Evolutionary conservation across 2,888 invertebrate species (phyloP).

Genomic region (Sphecodes monilicornis): DNA sequence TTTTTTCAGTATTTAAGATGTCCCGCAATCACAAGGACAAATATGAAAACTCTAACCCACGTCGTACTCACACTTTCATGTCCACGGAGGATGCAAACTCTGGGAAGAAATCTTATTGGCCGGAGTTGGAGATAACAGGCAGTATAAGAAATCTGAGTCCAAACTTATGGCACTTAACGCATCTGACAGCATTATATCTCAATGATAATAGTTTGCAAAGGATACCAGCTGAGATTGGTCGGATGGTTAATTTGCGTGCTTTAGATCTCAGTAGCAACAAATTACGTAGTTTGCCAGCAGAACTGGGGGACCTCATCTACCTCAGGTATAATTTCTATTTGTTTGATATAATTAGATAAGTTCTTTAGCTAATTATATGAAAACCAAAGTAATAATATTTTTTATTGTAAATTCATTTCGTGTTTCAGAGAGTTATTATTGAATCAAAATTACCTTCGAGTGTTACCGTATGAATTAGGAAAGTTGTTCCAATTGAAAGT

Average conservation of each 20-base stretch:
- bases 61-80: slow-evolving; percentile 96
- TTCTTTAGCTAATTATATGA: not conserved
- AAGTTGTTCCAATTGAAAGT: slow-evolving; percentile 98
- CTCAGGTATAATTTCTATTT: slow-evolving; percentile 88
- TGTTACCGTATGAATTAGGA: slow-evolving; percentile 98
- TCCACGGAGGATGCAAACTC: slow-evolving; percentile 96
- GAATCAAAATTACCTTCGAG: slow-evolving; percentile 96
- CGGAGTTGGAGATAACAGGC: slow-evolving; percentile 96
- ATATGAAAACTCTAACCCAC: slow-evolving; percentile 92
- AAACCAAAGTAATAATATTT: not conserved
- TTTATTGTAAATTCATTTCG: slow-evolving; percentile 24
- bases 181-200: slow-evolving; percentile 97
- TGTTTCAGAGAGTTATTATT: slow-evolving; percentile 94
- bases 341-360: not conserved
- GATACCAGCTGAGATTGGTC: slow-evolving; percentile 96
- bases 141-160: slow-evolving; percentile 97
- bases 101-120: slow-evolving; percentile 97
- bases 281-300: slow-evolving; percentile 96
- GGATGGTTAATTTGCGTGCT: slow-evolving; percentile 92
- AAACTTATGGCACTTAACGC: slow-evolving; percentile 94
- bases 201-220: slow-evolving; percentile 97
- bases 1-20: slow-evolving; percentile 83
- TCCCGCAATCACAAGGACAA: slow-evolving; percentile 92
- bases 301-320: slow-evolving; percentile 98
- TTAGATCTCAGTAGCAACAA: slow-evolving; percentile 98